phyloP scores from a whole-genome alignment of 2,888 invertebrate species.

The Eupsilia transversa region DNA sequence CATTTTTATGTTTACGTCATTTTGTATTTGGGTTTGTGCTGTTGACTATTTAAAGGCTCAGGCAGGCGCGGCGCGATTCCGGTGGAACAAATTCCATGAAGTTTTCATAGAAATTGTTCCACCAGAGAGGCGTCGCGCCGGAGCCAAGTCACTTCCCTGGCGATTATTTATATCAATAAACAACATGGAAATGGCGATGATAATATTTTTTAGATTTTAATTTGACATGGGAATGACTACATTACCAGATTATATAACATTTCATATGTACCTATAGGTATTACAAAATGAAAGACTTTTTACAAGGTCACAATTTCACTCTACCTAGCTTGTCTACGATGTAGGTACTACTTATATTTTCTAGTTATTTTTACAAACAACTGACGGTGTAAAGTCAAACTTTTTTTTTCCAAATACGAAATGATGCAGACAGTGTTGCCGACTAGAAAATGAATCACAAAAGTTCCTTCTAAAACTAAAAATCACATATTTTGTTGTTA shows the following conservation, averaged over 20 bases:
- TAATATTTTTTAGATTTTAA: conserved; percentile 12
- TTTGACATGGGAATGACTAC: conserved; percentile 43
- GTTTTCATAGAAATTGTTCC: not conserved
- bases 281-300: conserved; percentile 49
- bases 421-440: conserved; percentile 61
- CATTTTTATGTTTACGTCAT: conserved; percentile 59
- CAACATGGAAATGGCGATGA: conserved; percentile 5
- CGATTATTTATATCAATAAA: conserved; percentile 13
- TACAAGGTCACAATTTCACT: conserved; percentile 40
- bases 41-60: conserved; percentile 7
- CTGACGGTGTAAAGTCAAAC: conserved; percentile 37
- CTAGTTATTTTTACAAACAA: conserved; percentile 13
- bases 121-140: not conserved
- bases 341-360: conserved; percentile 31
- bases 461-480: conserved; percentile 64
- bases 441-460: conserved; percentile 78
- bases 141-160: conserved; percentile 20
- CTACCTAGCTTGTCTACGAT: conserved; percentile 48
- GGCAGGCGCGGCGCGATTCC: not conserved
- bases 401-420: conserved; percentile 45
- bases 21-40: conserved; percentile 52
- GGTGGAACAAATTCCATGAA: not conserved
- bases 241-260: conserved; percentile 43
- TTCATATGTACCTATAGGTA: conserved; percentile 25
- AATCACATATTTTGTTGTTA: conserved; percentile 65